Base-by-base conservation (phyloP, 2,113 vertebrate species). In the Peucedramus taeniatus region DNA sequence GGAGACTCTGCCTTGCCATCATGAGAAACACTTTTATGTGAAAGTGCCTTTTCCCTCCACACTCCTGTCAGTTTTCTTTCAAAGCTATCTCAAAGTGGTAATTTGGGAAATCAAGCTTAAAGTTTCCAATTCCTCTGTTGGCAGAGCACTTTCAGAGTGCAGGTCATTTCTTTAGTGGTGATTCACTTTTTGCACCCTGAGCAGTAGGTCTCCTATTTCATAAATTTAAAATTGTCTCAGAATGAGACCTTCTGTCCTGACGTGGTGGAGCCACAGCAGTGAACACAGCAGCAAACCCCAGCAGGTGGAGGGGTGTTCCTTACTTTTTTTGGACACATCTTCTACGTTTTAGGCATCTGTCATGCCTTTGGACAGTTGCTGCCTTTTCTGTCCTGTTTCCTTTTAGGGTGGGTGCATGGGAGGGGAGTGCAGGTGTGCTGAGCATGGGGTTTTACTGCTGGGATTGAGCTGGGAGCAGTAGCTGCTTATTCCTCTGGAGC, bases 121-220 rank as follows among this genome's bases (percentile, higher is more conserved):
- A 40, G n/a, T 74, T 94, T 89, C 56, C 83, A 93, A 60, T 94
- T 93, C 85, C 40, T 78, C 77, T 71, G 45, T 49, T 92, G 86
- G 47, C 64, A 90, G 74, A 83, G 30, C 45, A 94, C 57, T 65
- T 90, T 85, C 78, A 63, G 78, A 96, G 64, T 40, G 53, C 45
- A 70, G 93, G 78, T 89, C 91, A 57, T 42, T 86, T 82, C 63
- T 95, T 93, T 82, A 83, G 92, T 54, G 71, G 15, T 1, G 2
- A 90, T 91, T 94, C 83, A 88, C 75, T 84, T 93, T 86, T 79
- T 60, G 56, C 35, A 81, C 45, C 23, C 56, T 39, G 64, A 79
- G 21, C 77, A 89, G 68, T 56, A 83, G 87, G 56, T 94, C 95
- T 94, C 40, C 59, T 61, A 13, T 83, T 94, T 89, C 70, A 93